Evolutionary conservation across 2,888 invertebrate species (phyloP).

Genomic region (Melanophora roralis): DNA sequence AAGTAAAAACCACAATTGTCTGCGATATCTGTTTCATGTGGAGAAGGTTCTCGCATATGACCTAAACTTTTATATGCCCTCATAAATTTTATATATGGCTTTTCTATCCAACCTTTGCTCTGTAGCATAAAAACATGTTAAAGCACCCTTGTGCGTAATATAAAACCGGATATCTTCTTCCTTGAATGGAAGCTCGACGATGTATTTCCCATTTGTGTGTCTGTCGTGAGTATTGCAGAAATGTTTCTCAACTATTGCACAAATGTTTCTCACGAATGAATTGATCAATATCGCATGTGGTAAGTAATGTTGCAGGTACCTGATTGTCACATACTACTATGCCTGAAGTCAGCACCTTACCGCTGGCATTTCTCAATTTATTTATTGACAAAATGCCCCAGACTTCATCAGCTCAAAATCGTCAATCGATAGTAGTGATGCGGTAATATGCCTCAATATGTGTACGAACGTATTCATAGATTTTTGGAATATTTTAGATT

Average conservation of each 20-base stretch:
- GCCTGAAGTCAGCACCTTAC: slow-evolving; percentile 9
- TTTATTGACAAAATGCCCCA: background rate
- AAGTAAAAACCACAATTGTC: slow-evolving; percentile 20
- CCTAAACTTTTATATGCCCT: slow-evolving; percentile 1
- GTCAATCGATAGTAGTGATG: background rate
- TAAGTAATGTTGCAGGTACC: background rate
- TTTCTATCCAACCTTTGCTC: slow-evolving; percentile 1
- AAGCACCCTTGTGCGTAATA: background rate
- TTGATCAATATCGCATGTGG: slow-evolving; percentile 2
- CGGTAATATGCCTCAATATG: background rate
- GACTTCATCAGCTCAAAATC: background rate
- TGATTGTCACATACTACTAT: background rate
- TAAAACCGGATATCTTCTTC: background rate
- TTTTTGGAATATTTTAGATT: background rate
- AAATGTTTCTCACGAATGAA: background rate
- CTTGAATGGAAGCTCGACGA: slow-evolving; percentile 11
- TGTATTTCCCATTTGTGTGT: background rate
- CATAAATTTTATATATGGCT: slow-evolving; percentile 31
- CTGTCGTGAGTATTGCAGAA: background rate
- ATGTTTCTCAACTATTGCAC: background rate
- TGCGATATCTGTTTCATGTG: background rate
- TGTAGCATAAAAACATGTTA: slow-evolving; percentile 7
- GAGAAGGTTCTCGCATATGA: slow-evolving; percentile 19
- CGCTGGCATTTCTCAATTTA: background rate
- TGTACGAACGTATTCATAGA: background rate